A percentile compares a stretch with the other conserved stretches of the same genome.
Conservation (phyloP, 2,797 vertebrate species). For the Rhabdophis nuchalis region DNA sequence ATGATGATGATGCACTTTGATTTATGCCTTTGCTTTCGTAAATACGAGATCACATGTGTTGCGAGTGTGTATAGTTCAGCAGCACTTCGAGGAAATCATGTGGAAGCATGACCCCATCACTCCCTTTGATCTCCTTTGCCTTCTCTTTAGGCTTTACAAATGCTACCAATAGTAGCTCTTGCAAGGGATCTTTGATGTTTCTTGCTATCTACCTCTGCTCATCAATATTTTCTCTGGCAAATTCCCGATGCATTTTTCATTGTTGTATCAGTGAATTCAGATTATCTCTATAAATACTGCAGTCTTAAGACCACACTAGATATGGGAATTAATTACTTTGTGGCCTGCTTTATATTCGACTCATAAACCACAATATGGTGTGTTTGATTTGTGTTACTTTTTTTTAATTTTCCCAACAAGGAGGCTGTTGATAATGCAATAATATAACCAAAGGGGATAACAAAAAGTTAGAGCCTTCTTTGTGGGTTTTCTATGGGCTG, state of each 20-base stretch:
- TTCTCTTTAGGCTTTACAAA: constrained; percentile 22
- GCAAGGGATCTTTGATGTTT: not conserved
- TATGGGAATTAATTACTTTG: not conserved
- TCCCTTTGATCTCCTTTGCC: constrained; percentile 27
- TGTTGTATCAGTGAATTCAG: not conserved
- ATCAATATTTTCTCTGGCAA: not conserved
- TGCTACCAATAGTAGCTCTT: constrained; percentile 17
- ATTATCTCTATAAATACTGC: not conserved
- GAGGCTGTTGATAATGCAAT: not conserved
- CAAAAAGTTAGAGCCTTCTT: not conserved
- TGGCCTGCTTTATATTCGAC: not conserved
- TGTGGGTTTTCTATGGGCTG: not conserved
- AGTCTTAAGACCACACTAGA: not conserved
- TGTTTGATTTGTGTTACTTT: not conserved
- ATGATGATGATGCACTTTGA: constrained; percentile 20
- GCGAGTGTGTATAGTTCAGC: constrained; percentile 30
- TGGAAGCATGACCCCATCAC: constrained; percentile 50
- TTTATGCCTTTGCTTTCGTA: constrained; percentile 58
- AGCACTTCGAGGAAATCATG: constrained; percentile 63
- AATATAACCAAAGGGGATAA: not conserved
- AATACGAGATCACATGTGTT: constrained; percentile 66
- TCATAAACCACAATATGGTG: not conserved
- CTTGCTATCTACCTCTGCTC: not conserved
- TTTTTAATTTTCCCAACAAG: not conserved
- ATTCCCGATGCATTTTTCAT: constrained; percentile 10